phyloP scores from a whole-genome alignment of 2,113 vertebrate genomes.

The Colossoma macropomum region DNA sequence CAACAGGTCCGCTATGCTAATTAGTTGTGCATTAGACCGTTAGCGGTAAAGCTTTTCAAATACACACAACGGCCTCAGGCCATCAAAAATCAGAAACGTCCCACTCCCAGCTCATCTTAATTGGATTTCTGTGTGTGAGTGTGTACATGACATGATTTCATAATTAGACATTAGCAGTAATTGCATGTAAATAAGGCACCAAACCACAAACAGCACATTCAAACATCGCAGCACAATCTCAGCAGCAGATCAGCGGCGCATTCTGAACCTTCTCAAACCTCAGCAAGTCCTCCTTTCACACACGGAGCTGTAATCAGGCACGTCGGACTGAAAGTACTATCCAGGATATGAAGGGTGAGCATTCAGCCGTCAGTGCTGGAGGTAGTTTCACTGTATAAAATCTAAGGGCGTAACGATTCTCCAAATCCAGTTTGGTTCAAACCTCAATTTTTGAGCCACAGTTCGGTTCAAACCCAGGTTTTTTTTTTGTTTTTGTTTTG shows the following conservation, averaged over 20 bases:
- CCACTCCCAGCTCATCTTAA: neutral
- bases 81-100: neutral
- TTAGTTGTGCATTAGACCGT: constrained; percentile 6
- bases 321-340: too few species aligned
- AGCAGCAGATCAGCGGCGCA: too few species aligned
- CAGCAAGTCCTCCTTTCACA: neutral
- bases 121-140: neutral
- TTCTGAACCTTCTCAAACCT: neutral
- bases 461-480: too few species aligned
- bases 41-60: neutral
- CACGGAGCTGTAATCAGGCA: neutral
- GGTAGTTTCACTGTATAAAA: too few species aligned
- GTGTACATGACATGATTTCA: constrained; percentile 37
- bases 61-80: neutral
- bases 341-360: too few species aligned
- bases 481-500: too few species aligned
- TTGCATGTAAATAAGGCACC: constrained; percentile 19
- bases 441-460: too few species aligned
- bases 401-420: too few species aligned
- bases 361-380: too few species aligned
- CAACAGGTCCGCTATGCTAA: neutral
- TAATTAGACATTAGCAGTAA: constrained; percentile 9
- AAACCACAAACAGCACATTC: neutral
- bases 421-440: too few species aligned
- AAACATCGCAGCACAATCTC: neutral